Evolutionary conservation across 2,113 vertebrate species (phyloP).

Genomic region (Cryptomyrus ogoouensis): DNA sequence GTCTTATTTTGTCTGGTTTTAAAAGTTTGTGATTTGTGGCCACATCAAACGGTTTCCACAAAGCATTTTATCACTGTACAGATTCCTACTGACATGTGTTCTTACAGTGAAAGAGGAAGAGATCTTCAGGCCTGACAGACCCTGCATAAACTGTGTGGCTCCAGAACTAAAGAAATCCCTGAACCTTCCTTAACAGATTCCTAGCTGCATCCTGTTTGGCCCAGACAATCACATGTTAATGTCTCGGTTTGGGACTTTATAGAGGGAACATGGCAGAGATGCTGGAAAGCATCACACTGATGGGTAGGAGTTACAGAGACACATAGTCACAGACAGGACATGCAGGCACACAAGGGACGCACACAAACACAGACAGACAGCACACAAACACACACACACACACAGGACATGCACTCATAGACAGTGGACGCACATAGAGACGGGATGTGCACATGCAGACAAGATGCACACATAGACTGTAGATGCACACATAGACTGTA

Average conservation of each 20-base stretch:
- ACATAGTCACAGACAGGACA: background rate
- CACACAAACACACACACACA: background rate
- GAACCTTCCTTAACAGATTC: background rate
- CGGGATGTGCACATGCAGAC: background rate
- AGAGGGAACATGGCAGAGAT: background rate
- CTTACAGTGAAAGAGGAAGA: background rate
- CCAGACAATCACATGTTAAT: background rate
- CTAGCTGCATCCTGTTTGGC: background rate
- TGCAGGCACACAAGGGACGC: background rate
- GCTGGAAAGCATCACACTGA: background rate
- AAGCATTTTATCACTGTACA: background rate
- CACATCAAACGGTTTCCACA: background rate
- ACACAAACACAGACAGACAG: conserved; percentile 13
- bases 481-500: background rate
- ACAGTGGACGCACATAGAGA: background rate
- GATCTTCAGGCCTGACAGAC: background rate
- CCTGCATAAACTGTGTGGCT: background rate
- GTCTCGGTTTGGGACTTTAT: background rate
- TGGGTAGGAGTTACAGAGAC: background rate
- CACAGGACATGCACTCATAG: background rate
- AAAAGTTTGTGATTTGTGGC: background rate
- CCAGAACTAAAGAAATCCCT: background rate
- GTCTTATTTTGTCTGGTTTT: background rate
- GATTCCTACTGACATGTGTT: background rate
- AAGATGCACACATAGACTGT: background rate